Conservation (phyloP, 2,888 invertebrate species). For the Frankliniella intonsa region DNA sequence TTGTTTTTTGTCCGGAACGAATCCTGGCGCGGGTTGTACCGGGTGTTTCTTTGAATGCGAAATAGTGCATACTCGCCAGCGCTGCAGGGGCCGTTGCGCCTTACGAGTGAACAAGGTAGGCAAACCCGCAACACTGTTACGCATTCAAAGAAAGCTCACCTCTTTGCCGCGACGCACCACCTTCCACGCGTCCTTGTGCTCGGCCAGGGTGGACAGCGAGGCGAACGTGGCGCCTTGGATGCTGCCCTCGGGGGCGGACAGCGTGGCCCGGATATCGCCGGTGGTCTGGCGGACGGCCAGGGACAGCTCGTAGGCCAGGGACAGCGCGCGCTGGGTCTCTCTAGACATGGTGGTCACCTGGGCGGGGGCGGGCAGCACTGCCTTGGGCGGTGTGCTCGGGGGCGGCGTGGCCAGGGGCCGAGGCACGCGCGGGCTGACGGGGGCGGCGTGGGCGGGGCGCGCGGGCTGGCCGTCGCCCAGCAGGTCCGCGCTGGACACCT, state of each 20-base stretch:
- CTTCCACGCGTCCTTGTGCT: background rate
- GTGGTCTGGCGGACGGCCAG: background rate
- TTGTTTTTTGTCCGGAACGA: no score
- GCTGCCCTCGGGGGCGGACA: slow-evolving; percentile 1
- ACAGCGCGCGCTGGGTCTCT: background rate
- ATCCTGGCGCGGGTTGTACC: no score
- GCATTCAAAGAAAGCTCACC: no score
- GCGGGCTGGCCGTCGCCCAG: background rate
- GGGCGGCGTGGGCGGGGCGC: background rate
- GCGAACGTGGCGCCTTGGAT: background rate
- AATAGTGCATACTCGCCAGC: no score
- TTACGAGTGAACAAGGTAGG: no score
- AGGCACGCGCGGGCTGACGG: background rate
- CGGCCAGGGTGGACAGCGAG: background rate
- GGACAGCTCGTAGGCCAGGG: slow-evolving; percentile 11
- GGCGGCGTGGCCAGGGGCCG: background rate
- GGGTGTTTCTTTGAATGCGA: no score
- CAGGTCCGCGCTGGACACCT: background rate
- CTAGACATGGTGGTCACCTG: background rate
- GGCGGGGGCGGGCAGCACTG: background rate
- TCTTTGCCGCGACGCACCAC: background rate
- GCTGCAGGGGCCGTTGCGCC: no score
- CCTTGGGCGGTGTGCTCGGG: background rate
- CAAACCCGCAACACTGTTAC: no score
- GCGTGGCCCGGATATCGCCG: background rate